A percentile compares a stretch with the other conserved stretches of the same genome.
Evolutionary conservation across 2,888 invertebrate species (phyloP).

Genomic region (Rotaria macrura): DNA sequence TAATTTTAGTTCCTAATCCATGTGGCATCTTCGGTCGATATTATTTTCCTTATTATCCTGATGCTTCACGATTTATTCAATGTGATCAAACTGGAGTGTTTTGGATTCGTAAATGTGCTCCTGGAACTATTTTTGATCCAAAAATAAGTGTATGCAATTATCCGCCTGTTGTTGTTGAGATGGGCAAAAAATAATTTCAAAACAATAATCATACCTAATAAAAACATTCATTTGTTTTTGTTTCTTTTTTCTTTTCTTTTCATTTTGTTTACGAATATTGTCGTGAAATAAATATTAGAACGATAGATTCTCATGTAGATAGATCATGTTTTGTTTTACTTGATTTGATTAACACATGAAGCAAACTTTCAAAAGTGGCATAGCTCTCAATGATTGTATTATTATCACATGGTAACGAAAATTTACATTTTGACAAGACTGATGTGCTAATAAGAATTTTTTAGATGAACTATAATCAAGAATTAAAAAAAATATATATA

Average conservation of each 20-base stretch:
- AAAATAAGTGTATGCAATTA: constrained; percentile 11
- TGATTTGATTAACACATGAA: too few relatives aligned
- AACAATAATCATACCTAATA: neutral
- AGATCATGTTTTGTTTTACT: too few relatives aligned
- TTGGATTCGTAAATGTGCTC: constrained; percentile 6
- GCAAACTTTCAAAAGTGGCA: too few relatives aligned
- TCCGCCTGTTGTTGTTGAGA: constrained; percentile 13
- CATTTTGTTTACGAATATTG: too few relatives aligned
- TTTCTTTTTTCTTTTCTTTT: neutral
- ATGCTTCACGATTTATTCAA: constrained; percentile 17
- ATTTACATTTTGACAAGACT: too few relatives aligned
- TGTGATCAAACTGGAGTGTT: constrained; percentile 19
- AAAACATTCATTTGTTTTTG: neutral
- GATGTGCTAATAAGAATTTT: too few relatives aligned
- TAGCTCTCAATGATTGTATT: too few relatives aligned
- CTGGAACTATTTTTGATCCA: constrained; percentile 5
- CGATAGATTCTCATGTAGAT: too few relatives aligned
- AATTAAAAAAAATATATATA: too few relatives aligned
- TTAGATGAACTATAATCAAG: too few relatives aligned
- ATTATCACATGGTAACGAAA: too few relatives aligned
- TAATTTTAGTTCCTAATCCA: constrained; percentile 1
- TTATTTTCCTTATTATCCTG: constrained; percentile 20
- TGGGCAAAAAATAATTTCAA: neutral
- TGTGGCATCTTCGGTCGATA: neutral
- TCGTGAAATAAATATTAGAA: too few relatives aligned